Evolutionary conservation across 2,888 invertebrate genomes (phyloP).

Genomic region (Aleiodes alternator): DNA sequence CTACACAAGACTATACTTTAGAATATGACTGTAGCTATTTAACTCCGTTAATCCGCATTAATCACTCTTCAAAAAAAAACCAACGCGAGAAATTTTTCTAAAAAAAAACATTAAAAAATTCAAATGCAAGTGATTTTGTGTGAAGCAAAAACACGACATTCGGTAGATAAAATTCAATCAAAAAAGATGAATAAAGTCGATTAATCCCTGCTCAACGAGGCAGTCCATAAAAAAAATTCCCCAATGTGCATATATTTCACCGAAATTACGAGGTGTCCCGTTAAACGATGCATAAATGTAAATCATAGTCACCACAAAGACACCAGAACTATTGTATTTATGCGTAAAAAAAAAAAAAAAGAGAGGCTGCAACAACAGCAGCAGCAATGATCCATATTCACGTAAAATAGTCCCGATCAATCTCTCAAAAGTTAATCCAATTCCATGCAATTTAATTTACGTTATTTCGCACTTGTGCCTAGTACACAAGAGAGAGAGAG

Average conservation of each 20-base stretch:
- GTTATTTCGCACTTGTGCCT: conserved; percentile 25
- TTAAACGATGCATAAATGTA: conserved; percentile 24
- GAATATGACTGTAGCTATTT: too few species aligned
- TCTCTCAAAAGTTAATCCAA: conserved; percentile 50
- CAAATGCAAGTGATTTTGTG: too few species aligned
- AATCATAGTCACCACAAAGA: conserved; percentile 24
- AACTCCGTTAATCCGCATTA: too few species aligned
- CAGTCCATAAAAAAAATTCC: not conserved
- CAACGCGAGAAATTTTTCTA: not conserved
- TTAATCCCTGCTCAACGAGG: conserved; percentile 1
- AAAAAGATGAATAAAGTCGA: not conserved
- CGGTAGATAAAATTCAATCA: not conserved
- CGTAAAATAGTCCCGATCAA: conserved; percentile 49
- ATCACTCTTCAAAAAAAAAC: too few species aligned
- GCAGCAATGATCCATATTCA: conserved; percentile 16
- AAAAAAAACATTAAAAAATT: not conserved
- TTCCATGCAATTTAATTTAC: conserved; percentile 42
- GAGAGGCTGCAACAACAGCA: too few species aligned
- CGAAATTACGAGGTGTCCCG: conserved; percentile 8
- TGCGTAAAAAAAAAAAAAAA: not conserved
- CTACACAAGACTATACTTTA: too few species aligned
- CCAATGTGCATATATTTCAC: conserved; percentile 25
- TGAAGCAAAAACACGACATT: not conserved
- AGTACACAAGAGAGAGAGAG: not conserved
- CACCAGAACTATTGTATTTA: not conserved